Conservation (phyloP, 2,797 vertebrate species). For the Anisognathus igniventris region DNA sequence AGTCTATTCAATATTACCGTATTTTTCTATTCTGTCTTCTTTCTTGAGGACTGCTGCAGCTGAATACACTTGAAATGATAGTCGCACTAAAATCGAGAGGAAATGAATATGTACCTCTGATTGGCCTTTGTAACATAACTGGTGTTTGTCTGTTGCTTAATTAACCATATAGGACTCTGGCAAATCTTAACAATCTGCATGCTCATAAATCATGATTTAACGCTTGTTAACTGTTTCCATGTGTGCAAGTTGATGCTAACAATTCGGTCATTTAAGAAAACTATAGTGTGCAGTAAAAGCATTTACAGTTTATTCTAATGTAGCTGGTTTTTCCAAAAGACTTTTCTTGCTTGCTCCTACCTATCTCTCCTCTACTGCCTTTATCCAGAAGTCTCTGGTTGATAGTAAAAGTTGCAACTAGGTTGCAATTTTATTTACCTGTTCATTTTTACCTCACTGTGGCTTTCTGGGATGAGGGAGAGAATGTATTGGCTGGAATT, state of each 20-base stretch:
- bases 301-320: slow-evolving; percentile 33
- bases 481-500: slow-evolving; percentile 23
- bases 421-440: slow-evolving; percentile 18
- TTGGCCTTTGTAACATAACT: slow-evolving; percentile 59
- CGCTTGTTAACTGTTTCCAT: slow-evolving; percentile 61
- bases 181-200: slow-evolving; percentile 49
- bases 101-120: slow-evolving; percentile 63
- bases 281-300: slow-evolving; percentile 50
- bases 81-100: slow-evolving; percentile 54
- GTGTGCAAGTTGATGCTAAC: slow-evolving; percentile 62
- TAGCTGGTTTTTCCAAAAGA: slow-evolving; percentile 41
- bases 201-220: slow-evolving; percentile 48
- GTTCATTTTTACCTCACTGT: slow-evolving; percentile 30
- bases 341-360: slow-evolving; percentile 44
- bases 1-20: slow-evolving; percentile 46
- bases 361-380: slow-evolving; percentile 35
- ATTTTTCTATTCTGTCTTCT: slow-evolving; percentile 65
- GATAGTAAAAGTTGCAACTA: slow-evolving; percentile 34
- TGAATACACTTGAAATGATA: slow-evolving; percentile 65
- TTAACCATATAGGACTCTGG: slow-evolving; percentile 51
- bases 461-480: slow-evolving; percentile 15
- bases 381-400: slow-evolving; percentile 40
- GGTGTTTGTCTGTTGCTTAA: slow-evolving; percentile 54
- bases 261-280: slow-evolving; percentile 47
- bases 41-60: slow-evolving; percentile 66